Base-by-base conservation (phyloP, 30 jellyfish, hydroid and myxozoan species). In the Hydractinia echinata region DNA sequence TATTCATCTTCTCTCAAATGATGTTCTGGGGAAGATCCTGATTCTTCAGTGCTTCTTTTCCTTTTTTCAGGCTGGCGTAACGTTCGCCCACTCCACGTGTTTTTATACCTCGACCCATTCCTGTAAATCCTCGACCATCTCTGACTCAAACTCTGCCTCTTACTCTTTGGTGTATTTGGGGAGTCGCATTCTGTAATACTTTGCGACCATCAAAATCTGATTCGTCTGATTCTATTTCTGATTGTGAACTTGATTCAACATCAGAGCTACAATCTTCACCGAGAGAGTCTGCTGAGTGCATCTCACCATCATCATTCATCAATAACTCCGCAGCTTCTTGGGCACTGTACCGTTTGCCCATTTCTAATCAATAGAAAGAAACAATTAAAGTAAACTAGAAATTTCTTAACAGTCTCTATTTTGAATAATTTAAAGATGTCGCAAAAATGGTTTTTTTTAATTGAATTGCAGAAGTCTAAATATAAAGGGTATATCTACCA, bases 81-180 rank as follows among this genome's bases (percentile, higher is more conserved):
- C 21, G n/a, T 39, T n/a, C n/a, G 51, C n/a, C 54, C 79, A 68
- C 54, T n/a, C n/a, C 79, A 0, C 2, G n/a, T 30, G 44, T n/a
- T n/a, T 14, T n/a, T 68, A 18, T n/a, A n/a, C 79, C 21, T 15
- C 79, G 3, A 68, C 54, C 50, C 54, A 15, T 11, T 68, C 79
- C 54, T 68, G 73, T 11, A 20, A 39, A 11, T 11, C 51, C 21
- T 68, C 18, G 1, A 0, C 79, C 14, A 68, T 2, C 50, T 68
- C 79, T 20, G n/a, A 15, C 19, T 60, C 70, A 2, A 68, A 39
- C 50, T 68, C 79, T 68, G n/a, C 79, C 21, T 68, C 54, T 68
- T n/a, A 68, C 54, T 20, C n/a, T 1, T 30, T 30, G 44, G 44
- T 30, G 69, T 11, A 58, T 58, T 58, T 58, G 69, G 10, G 68